These are phyloP conservation scores for Eumaeus atala DNA, from an alignment of 1,140 invertebrate genomes.

Conservation along the genomic window DNA sequence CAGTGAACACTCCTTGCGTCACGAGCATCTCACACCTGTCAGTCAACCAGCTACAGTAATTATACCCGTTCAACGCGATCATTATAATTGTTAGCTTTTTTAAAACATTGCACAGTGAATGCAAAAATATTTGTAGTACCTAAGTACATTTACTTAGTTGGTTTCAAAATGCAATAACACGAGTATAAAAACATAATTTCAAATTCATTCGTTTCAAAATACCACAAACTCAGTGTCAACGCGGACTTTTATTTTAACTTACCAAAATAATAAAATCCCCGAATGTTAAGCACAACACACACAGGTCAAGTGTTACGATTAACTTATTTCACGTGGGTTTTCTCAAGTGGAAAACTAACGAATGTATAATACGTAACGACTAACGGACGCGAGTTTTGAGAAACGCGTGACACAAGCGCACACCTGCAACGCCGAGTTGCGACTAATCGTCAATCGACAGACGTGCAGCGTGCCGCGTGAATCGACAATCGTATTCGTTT, in stretches of 20 bases:
- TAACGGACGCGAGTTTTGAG: conserved; percentile 9
- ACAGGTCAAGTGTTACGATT: conserved; percentile 33
- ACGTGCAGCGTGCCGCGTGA: conserved; percentile 16
- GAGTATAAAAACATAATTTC: not conserved
- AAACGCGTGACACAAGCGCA: conserved; percentile 21
- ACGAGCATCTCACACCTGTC: conserved; percentile 7
- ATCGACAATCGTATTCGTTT: no score
- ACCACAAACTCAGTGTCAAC: not conserved
- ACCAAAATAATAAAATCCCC: conserved; percentile 23
- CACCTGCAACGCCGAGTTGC: conserved; percentile 23
- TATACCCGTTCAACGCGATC: no score
- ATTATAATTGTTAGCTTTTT: no score
- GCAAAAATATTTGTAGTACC: no score
- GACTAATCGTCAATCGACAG: conserved; percentile 28
- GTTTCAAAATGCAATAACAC: no score
- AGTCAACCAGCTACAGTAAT: not conserved
- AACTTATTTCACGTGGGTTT: conserved; percentile 61
- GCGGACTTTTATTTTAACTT: conserved; percentile 23
- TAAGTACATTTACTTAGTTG: no score
- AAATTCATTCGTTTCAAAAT: not conserved
- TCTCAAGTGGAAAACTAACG: conserved; percentile 57
- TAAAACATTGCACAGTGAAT: no score
- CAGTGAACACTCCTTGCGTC: conserved; percentile 13
- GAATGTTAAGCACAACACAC: conserved; percentile 37
- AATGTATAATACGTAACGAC: conserved; percentile 35